phyloP scores from a whole-genome alignment of 2,113 vertebrate species.

The Garra rufa region DNA sequence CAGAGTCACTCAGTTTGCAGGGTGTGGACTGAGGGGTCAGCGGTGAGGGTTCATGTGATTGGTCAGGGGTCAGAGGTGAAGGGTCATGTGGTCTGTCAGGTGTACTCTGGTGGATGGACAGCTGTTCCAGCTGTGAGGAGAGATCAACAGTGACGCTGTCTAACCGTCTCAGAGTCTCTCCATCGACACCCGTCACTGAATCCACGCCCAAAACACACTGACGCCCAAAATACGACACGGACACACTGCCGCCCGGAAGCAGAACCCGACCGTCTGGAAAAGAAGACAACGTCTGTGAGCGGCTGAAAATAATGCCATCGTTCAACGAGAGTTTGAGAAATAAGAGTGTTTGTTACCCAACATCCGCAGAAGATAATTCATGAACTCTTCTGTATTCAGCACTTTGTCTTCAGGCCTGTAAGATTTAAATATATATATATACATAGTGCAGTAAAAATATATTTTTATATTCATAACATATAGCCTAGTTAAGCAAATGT shows the following conservation, averaged over 20 bases:
- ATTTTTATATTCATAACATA: too few species aligned
- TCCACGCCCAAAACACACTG: constrained; percentile 78
- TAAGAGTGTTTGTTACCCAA: constrained; percentile 75
- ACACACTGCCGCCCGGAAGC: constrained; percentile 84
- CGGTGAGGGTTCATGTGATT: constrained; percentile 54
- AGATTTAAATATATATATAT: too few species aligned
- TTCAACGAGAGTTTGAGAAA: neutral
- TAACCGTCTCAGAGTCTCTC: constrained; percentile 62
- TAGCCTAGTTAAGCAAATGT: too few species aligned
- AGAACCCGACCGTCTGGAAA: constrained; percentile 84
- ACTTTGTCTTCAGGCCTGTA: constrained; percentile 82
- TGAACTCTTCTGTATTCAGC: constrained; percentile 83
- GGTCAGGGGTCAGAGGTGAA: constrained; percentile 58
- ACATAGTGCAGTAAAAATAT: too few species aligned
- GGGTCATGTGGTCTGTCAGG: constrained; percentile 64
- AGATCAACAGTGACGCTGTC: constrained; percentile 75
- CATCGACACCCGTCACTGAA: constrained; percentile 83
- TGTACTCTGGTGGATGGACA: constrained; percentile 79
- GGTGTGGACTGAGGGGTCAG: neutral
- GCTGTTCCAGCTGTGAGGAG: constrained; percentile 78
- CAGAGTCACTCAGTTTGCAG: neutral
- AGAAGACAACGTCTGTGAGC: constrained; percentile 21
- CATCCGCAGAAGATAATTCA: constrained; percentile 82
- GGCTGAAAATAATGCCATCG: neutral
- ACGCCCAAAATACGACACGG: constrained; percentile 85